Conservation (phyloP, 2,797 vertebrate genomes). For the Orientallactaga sibirica region DNA sequence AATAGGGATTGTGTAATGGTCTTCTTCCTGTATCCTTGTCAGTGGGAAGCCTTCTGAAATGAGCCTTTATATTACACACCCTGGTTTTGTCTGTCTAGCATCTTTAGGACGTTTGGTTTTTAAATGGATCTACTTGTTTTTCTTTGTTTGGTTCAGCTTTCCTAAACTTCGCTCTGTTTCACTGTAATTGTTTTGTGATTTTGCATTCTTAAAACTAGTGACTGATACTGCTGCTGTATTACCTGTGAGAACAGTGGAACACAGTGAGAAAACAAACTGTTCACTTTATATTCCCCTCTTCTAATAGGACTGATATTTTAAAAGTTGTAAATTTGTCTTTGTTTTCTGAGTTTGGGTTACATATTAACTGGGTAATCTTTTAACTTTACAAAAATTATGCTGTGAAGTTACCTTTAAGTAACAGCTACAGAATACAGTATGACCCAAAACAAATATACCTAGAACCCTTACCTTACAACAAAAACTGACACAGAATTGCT, state of each 20-base stretch:
- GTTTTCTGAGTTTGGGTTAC: slow-evolving; percentile 55
- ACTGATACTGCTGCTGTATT: slow-evolving; percentile 60
- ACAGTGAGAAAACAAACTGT: slow-evolving; percentile 41
- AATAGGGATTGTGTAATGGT: slow-evolving; percentile 4
- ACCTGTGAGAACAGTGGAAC: slow-evolving; percentile 66
- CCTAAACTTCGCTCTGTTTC: slow-evolving; percentile 10
- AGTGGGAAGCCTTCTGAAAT: slow-evolving; percentile 39
- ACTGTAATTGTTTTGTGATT: slow-evolving; percentile 65
- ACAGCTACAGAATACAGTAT: slow-evolving; percentile 32
- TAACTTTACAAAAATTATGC: slow-evolving; percentile 62
- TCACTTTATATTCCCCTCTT: slow-evolving; percentile 60
- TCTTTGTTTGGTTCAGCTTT: slow-evolving; percentile 27
- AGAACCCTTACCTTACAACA: not conserved
- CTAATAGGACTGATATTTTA: slow-evolving; percentile 55
- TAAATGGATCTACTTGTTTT: slow-evolving; percentile 1
- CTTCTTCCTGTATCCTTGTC: not conserved
- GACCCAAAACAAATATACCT: not conserved
- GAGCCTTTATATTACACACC: slow-evolving; percentile 6
- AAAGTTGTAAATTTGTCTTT: slow-evolving; percentile 44
- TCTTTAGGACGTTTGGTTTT: slow-evolving; percentile 51
- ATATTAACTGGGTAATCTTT: slow-evolving; percentile 49
- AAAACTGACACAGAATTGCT: slow-evolving; percentile 37
- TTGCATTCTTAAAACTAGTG: slow-evolving; percentile 64
- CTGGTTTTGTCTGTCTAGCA: slow-evolving; percentile 4
- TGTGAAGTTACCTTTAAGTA: slow-evolving; percentile 34